Conservation (phyloP, 1,140 invertebrate genomes). For the Mylabris phalerata region DNA sequence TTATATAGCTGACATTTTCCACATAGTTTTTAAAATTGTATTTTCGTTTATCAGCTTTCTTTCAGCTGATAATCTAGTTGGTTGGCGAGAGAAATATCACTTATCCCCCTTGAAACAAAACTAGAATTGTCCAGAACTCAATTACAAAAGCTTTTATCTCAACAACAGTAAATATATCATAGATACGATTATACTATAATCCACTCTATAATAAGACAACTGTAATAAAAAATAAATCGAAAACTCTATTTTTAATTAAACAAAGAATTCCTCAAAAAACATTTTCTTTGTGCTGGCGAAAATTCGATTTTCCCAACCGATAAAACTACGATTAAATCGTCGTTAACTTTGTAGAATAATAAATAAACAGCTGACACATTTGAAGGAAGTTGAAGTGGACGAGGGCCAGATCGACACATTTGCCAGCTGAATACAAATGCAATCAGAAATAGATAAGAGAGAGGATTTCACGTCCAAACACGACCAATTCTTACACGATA, state of each 20-base stretch:
- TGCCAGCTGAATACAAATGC: slow-evolving; percentile 22
- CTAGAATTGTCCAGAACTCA: too few relatives aligned
- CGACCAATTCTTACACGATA: slow-evolving; percentile 20
- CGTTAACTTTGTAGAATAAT: slow-evolving; percentile 16
- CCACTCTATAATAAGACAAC: too few relatives aligned
- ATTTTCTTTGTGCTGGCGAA: too few relatives aligned
- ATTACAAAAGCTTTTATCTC: too few relatives aligned
- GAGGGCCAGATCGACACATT: slow-evolving; percentile 20
- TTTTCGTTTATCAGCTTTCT: slow-evolving; percentile 34
- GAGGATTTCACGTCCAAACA: slow-evolving; percentile 6
- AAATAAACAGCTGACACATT: slow-evolving; percentile 18
- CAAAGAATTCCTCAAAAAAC: too few relatives aligned
- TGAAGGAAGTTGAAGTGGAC: slow-evolving; percentile 21
- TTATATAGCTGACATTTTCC: slow-evolving; percentile 33
- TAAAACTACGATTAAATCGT: too few relatives aligned
- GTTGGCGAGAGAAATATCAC: slow-evolving; percentile 8
- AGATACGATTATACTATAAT: too few relatives aligned
- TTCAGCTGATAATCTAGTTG: slow-evolving; percentile 28
- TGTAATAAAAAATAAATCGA: too few relatives aligned
- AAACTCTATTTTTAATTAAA: too few relatives aligned
- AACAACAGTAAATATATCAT: too few relatives aligned
- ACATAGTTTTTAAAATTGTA: slow-evolving; percentile 37
- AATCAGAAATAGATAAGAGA: slow-evolving; percentile 19
- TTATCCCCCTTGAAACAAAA: slow-evolving; percentile 1
- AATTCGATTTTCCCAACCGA: too few relatives aligned